These are phyloP conservation scores for Rhinolophus sinicus DNA, from an alignment of 2,113 vertebrate genomes.

Conservation along the genomic window DNA sequence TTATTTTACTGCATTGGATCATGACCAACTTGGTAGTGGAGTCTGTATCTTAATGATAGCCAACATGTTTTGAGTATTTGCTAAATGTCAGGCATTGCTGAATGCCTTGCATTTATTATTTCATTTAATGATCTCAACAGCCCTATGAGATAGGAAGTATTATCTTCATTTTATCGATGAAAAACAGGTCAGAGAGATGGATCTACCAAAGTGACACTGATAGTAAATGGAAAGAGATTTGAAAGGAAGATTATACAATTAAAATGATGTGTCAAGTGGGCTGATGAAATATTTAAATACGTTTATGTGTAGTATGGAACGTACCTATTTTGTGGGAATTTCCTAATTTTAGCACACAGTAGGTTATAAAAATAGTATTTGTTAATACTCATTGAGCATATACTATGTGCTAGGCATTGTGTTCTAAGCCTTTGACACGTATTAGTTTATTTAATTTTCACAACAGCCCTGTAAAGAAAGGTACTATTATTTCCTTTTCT, in stretches of 20 bases:
- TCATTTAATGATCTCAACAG: neutral
- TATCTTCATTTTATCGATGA: slow-evolving; percentile 11
- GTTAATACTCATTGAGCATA: neutral
- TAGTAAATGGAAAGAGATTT: slow-evolving; percentile 26
- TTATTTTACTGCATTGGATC: slow-evolving; percentile 27
- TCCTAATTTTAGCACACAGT: neutral
- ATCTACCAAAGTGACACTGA: neutral
- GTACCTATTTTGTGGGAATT: slow-evolving; percentile 15
- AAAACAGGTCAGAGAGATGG: neutral
- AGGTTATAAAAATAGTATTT: neutral
- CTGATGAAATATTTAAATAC: slow-evolving; percentile 29
- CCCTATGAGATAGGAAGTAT: neutral
- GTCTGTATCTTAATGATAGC: neutral
- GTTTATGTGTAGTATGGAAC: neutral
- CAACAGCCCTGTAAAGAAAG: neutral
- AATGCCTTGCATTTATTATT: neutral
- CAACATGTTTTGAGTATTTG: neutral
- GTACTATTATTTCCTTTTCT: neutral
- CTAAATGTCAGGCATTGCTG: neutral
- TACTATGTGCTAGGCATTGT: neutral
- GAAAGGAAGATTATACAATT: neutral
- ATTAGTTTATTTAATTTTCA: slow-evolving; percentile 40
- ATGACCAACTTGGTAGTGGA: neutral
- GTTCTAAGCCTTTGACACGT: neutral
- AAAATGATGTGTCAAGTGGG: neutral